Evolutionary conservation across 2,797 vertebrate genomes (phyloP), one percentile per base, ranked within the genome.

Genomic region (Psittacula echo): DNA sequence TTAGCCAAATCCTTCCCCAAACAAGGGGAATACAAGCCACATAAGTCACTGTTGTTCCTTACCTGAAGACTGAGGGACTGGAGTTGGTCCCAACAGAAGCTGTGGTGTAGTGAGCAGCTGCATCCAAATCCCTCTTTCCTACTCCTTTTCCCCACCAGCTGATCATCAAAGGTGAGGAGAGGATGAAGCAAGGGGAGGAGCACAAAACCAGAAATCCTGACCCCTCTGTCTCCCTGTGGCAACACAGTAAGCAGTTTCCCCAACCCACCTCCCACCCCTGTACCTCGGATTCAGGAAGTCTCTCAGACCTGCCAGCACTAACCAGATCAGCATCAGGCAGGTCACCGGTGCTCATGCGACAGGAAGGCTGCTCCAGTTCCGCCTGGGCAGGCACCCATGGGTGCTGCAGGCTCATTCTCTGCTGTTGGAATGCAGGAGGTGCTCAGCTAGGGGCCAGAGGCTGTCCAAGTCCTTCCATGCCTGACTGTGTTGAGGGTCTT

Each of bases 341-440:
- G 48, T 95, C 94, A 23, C 30, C 85, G 0, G 8, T 37, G 70
- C 47, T 81, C 53, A 65, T 0, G 13, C 26, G 61, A 65, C 74
- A 10, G 18, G 93, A 91, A 6, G 70, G 79, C 61, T 95, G 85
- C 54, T 97, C 94, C 29, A 4, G 5, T 1, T 76, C 86, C 0
- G 1, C 34, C 21, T 0, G 76, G 45, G 45, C 34, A 29, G 85
- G 76, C 83, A 94, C 45, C 96, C 95, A 96, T 10, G 94, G 95
- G 76, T 96, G 95, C 73, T 91, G 92, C 66, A 96, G 85, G 56
- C 85, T 96, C 96, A 96, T 95, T 74, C 80, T 93, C 34, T 5
- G 29, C 61, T 56, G 61, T 13, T 2, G 44, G 34, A 78, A 41
- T 13, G 50, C 7, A 83, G 13, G 20, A 66, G 11, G 4, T 13